Evolutionary conservation across 2,888 invertebrate species (phyloP).

Genomic region (Latrodectus elegans): DNA sequence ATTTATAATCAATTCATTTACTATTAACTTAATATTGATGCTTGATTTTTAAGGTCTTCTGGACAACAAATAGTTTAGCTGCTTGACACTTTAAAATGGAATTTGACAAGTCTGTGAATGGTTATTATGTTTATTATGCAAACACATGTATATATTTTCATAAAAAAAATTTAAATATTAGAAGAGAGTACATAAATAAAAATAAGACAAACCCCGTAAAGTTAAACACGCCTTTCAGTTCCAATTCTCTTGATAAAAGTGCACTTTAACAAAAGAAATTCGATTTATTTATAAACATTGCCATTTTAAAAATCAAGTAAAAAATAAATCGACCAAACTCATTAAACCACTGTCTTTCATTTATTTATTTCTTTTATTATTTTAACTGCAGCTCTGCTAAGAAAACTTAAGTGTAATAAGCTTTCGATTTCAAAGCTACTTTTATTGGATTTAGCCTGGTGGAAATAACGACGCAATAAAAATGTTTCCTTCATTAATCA

Average conservation of each 20-base stretch:
- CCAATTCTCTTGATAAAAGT: conserved; percentile 16
- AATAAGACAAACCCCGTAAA: too few species aligned
- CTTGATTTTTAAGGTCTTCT: too few species aligned
- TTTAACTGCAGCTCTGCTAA: neutral
- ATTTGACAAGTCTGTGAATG: too few species aligned
- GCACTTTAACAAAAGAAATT: conserved; percentile 23
- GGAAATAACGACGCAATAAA: conserved; percentile 51
- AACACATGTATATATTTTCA: too few species aligned
- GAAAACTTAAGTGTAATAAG: conserved; percentile 43
- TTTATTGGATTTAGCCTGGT: conserved; percentile 41
- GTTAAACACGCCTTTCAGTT: too few species aligned
- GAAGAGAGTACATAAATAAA: too few species aligned
- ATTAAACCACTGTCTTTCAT: conserved; percentile 20
- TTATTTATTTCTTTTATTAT: conserved; percentile 18
- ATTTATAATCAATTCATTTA: too few species aligned
- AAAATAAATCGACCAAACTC: conserved; percentile 32
- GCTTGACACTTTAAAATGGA: too few species aligned
- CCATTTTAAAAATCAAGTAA: conserved; percentile 20
- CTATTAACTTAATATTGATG: too few species aligned
- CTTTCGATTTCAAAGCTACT: conserved; percentile 48
- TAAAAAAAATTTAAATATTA: too few species aligned
- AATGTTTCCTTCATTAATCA: conserved; percentile 53
- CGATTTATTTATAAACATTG: conserved; percentile 30
- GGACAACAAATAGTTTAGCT: too few species aligned
- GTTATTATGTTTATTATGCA: too few species aligned